Percentiles rank a stretch among this genome's conserved stretches.
phyloP scores from a whole-genome alignment of 2,113 vertebrate species.

The Paradoxurus hermaphroditus region DNA sequence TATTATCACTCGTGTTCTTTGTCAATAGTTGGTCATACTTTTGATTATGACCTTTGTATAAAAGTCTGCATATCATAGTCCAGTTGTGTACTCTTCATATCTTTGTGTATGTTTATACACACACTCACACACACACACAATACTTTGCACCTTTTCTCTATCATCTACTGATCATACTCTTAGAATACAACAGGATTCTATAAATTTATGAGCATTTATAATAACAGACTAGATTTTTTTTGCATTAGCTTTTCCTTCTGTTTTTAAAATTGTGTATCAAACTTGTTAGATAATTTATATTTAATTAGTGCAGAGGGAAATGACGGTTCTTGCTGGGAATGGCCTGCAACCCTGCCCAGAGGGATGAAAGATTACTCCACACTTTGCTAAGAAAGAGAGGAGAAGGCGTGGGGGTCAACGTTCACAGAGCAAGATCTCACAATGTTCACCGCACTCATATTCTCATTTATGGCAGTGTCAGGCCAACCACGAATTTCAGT shows the following conservation, averaged over 20 bases:
- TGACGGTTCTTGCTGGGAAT: not conserved
- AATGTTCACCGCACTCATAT: no score
- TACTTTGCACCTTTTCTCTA: not conserved
- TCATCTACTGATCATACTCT: not conserved
- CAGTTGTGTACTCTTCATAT: accelerated
- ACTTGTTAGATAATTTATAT: not conserved
- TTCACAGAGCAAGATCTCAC: no score
- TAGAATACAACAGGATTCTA: not conserved
- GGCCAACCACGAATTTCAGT: no score
- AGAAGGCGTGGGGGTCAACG: no score
- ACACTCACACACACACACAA: not conserved
- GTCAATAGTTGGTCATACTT: not conserved
- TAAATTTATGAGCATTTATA: not conserved
- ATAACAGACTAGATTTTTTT: not conserved
- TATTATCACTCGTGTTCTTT: not conserved
- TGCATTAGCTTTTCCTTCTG: not conserved
- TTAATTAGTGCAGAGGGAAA: not conserved
- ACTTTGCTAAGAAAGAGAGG: no score
- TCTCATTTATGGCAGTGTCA: no score
- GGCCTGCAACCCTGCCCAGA: no score
- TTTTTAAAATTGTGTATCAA: not conserved
- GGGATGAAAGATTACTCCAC: no score
- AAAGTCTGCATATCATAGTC: not conserved
- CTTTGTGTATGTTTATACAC: not conserved
- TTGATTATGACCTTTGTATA: not conserved